A percentile compares a stretch with the other conserved stretches of the same genome.
These are phyloP conservation scores for Mya arenaria DNA, from an alignment of 1,140 invertebrate species.

Conservation along the genomic window DNA sequence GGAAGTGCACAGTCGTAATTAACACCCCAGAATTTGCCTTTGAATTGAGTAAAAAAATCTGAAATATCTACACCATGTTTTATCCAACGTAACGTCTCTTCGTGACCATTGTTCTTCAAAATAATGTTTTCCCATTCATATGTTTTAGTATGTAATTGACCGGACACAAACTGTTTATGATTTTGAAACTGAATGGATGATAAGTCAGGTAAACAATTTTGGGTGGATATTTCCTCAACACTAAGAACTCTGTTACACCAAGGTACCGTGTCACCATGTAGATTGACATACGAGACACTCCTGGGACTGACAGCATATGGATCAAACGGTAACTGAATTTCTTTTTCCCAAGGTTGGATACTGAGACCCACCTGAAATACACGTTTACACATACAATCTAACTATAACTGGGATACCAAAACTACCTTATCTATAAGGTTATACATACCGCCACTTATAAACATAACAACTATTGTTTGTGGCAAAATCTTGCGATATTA, in stretches of 20 bases:
- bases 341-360: not conserved
- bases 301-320: not conserved
- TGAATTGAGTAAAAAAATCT: constrained; percentile 1
- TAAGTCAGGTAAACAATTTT: not conserved
- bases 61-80: not conserved
- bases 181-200: not conserved
- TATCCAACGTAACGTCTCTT: not conserved
- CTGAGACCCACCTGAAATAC: not conserved
- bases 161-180: not conserved
- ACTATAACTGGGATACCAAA: no score
- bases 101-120: not conserved
- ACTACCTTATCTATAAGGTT: no score
- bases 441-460: no score
- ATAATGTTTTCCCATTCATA: not conserved
- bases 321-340: not conserved
- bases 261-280: not conserved
- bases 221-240: not conserved
- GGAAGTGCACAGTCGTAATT: not conserved
- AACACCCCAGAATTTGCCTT: not conserved
- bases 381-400: no score
- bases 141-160: not conserved
- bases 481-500: no score
- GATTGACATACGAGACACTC: not conserved
- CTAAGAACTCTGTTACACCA: not conserved
- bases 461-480: no score